Base-by-base conservation (phyloP, 1,140 invertebrate species). In the Neodiprion virginianus region DNA sequence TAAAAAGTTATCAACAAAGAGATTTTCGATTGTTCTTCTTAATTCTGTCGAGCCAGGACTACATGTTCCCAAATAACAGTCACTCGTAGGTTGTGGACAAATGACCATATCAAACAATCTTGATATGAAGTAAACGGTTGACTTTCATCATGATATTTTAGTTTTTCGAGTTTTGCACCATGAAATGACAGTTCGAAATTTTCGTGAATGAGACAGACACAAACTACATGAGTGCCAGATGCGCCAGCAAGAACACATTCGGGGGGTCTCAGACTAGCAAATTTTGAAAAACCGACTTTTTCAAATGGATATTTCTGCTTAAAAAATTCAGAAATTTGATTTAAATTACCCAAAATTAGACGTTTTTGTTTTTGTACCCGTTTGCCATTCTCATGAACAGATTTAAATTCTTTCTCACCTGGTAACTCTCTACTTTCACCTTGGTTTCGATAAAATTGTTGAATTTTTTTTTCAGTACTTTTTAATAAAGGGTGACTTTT, bases 191-290 rank as follows among this genome's bases (percentile, higher is more conserved):
- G 69, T 48, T 78, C 78, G 48, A 78, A 70, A 69, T 78, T 78
- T 47, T 79, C 74, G 48, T 79, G 79, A 8, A 74, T 74, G n/a
- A 69, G 72, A 71, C 77, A 79, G 76, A 79, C 75, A 53, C 74
- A 79, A 7, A 79, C 77, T 8, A 73, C 70, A 50, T 76, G 75
- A 48, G 75, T 77, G 23, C 75, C 76, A 50, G 78, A 65, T 74
- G 78, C 71, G 66, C 76, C 76, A 66, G 78, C 72, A 40, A 79
- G 73, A 65, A 79, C 75, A 69, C 77, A 79, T 72, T 79, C 72
- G 61, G 73, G 73, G 53, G 74, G 76, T 73, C 74, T 79, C 40
- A 74, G 71, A 69, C 48, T 67, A 9, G 72, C 69, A 71, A 77
- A 77, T 77, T 76, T 74, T 48, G 73, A 75, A 67, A 79, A 79